These are phyloP conservation scores for Anarrhichthys ocellatus DNA, from an alignment of 2,113 vertebrate species.

Conservation along the genomic window DNA sequence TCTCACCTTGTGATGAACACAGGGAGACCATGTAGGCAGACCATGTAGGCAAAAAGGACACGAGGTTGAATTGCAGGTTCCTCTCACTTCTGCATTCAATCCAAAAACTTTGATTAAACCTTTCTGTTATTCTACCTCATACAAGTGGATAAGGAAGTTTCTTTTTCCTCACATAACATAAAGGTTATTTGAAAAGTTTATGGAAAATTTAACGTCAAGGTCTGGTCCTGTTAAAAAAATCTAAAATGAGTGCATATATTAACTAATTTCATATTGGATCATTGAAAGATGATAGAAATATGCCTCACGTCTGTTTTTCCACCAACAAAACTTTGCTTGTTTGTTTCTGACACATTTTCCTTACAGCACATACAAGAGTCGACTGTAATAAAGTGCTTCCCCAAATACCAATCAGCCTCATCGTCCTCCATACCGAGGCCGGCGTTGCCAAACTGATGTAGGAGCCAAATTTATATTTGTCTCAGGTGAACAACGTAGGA, in stretches of 20 bases:
- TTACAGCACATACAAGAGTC: background rate
- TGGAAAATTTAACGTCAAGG: background rate
- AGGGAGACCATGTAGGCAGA: conserved; percentile 7
- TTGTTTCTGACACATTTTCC: background rate
- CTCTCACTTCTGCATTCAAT: conserved; percentile 13
- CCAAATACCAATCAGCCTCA: conserved; percentile 27
- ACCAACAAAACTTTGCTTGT: background rate
- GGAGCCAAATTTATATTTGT: conserved; percentile 48
- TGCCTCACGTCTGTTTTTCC: background rate
- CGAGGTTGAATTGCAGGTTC: conserved; percentile 26
- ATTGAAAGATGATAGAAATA: background rate
- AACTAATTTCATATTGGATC: background rate
- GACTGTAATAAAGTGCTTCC: background rate
- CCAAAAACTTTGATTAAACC: conserved; percentile 12
- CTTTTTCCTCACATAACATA: background rate
- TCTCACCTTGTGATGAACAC: conserved; percentile 3
- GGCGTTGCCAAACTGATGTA: conserved; percentile 13
- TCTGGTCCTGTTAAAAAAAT: background rate
- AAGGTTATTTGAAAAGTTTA: background rate
- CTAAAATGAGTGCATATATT: background rate
- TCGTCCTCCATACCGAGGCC: conserved; percentile 28
- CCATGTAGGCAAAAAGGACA: background rate
- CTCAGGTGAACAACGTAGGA: conserved; percentile 37
- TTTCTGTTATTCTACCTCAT: background rate
- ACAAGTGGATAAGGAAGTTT: background rate